Evolutionary conservation across 2,797 vertebrate species (phyloP).

Genomic region (Chrosomus eos): DNA sequence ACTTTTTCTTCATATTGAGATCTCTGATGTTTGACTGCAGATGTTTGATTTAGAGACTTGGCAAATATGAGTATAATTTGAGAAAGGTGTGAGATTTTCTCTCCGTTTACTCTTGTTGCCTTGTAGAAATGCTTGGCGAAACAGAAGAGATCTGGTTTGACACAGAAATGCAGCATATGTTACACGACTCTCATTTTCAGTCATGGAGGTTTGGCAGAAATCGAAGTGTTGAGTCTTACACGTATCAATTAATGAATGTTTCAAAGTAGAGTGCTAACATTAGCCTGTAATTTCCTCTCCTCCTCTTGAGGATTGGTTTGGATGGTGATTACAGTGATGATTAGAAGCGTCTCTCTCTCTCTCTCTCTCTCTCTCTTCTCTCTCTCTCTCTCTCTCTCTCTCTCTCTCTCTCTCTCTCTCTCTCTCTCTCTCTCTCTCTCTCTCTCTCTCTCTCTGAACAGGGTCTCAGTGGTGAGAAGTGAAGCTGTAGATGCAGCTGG

Average conservation of each 20-base stretch:
- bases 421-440: too few relatives aligned
- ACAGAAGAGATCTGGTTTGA: not conserved
- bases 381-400: too few relatives aligned
- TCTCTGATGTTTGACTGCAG: not conserved
- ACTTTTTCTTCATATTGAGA: not conserved
- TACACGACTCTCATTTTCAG: not conserved
- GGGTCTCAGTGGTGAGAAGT: slow-evolving; percentile 69
- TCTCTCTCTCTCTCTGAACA: slow-evolving; percentile 49
- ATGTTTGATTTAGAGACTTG: not conserved
- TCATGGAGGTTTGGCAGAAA: slow-evolving; percentile 17
- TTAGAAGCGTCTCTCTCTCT: slow-evolving; percentile 68
- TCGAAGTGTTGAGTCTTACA: slow-evolving; percentile 24
- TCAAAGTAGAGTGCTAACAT: slow-evolving; percentile 44
- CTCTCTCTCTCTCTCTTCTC: too few relatives aligned
- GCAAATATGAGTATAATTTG: not conserved
- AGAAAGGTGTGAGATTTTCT: too few relatives aligned
- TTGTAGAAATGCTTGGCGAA: not conserved
- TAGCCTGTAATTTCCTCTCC: slow-evolving; percentile 44
- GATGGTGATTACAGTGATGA: slow-evolving; percentile 67
- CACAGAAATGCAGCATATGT: not conserved
- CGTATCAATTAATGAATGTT: slow-evolving; percentile 38
- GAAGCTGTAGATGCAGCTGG: slow-evolving; percentile 58
- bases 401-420: too few relatives aligned
- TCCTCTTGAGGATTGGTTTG: slow-evolving; percentile 45
- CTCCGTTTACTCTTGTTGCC: too few relatives aligned